Evolutionary conservation across 2,888 invertebrate genomes (phyloP).

Genomic region (Athripsodes cinereus): DNA sequence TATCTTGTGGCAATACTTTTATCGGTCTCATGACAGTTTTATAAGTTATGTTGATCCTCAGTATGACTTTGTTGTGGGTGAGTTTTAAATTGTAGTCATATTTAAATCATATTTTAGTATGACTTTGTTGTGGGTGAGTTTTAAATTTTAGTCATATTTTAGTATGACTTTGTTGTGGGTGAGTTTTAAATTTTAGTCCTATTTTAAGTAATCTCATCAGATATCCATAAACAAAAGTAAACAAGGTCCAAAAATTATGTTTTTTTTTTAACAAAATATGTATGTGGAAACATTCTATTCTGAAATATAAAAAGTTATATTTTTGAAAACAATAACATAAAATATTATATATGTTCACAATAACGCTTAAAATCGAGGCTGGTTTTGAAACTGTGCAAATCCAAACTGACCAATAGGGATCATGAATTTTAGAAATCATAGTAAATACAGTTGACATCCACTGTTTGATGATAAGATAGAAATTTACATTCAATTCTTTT

Average conservation of each 20-base stretch:
- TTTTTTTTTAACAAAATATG: neutral
- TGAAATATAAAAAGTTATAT: no score
- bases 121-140: slow-evolving; percentile 24
- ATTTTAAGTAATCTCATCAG: neutral
- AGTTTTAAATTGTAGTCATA: slow-evolving; percentile 1
- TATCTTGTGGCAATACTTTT: slow-evolving; percentile 33
- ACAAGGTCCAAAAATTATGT: neutral
- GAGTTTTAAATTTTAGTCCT: neutral
- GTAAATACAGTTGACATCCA: no score
- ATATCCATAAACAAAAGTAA: neutral
- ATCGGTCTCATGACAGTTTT: slow-evolving; percentile 5
- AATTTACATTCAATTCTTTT: no score
- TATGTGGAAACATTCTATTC: no score
- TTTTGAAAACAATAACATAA: no score
- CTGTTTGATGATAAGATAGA: no score
- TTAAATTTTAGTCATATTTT: neutral
- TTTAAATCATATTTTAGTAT: neutral
- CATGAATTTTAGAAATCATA: no score
- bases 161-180: slow-evolving; percentile 23
- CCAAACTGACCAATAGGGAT: no score
- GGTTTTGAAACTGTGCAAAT: no score
- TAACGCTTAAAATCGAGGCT: no score
- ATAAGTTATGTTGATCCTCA: slow-evolving; percentile 11
- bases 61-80: slow-evolving; percentile 27
- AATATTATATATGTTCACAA: no score